Base-by-base conservation (phyloP, 2,113 vertebrate species). In the Chamaetylas fuelleborni region DNA sequence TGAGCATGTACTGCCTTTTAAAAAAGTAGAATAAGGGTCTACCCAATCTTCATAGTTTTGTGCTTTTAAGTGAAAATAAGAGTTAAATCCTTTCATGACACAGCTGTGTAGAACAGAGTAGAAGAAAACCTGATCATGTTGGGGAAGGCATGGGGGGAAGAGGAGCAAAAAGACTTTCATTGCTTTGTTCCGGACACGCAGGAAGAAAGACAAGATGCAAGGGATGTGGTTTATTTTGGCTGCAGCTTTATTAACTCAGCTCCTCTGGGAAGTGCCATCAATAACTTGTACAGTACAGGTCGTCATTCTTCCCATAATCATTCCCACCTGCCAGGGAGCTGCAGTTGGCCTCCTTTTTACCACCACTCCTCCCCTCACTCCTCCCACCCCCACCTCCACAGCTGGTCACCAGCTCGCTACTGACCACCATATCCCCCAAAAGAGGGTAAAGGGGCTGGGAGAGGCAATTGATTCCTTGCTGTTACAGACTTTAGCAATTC, bases 201-300 rank as follows among this genome's bases (percentile, higher is more conserved):
- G 80, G 69, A 89, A 95, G 77, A 86, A 88, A 93, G 94, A 92
- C 64, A 94, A 95, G 81, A 96, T 95, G 88, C 65, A 93, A 95
- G 77, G 91, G 91, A 91, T 95, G 94, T 93, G 94, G 92, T 93
- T 95, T 96, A 87, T 76, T 93, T 95, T 92, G 94, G 86, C 94
- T 91, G 80, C 83, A 93, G 94, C 83, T 87, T 95, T 96, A 96
- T 96, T 96, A 95, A 87, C 80, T 95, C 83, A 92, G 42, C 64
- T 93, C 91, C 72, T 90, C 61, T 43, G 77, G 89, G 95, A 96
- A 74, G 77, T 65, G 64, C 81, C 89, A 95, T 96, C 96, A 95
- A 93, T 95, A 96, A 95, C 61, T 95, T 81, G 77, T 81, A 89
- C 77, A 81, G 83, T 69, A 54, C 92, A 96, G 88, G 92, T 93